Conservation (phyloP, 1,140 invertebrate species). For the Anoplolepis gracilipes region DNA sequence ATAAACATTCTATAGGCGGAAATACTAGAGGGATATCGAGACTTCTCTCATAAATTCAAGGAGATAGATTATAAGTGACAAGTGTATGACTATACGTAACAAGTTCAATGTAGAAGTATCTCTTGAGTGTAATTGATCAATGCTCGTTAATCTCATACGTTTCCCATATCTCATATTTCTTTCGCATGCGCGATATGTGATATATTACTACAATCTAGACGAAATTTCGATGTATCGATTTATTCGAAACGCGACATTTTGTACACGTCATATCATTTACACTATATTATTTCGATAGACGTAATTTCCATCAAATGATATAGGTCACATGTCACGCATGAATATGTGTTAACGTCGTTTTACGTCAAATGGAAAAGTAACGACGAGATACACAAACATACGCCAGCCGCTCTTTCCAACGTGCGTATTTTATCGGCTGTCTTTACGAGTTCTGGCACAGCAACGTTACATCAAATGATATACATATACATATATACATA, state of each 20-base stretch:
- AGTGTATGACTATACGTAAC: neutral
- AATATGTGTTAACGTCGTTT: neutral
- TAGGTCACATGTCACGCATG: constrained; percentile 20
- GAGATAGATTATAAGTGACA: neutral
- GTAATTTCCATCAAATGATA: constrained; percentile 37
- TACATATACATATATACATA: no score
- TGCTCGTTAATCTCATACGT: neutral
- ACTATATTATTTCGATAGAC: neutral
- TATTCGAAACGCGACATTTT: neutral
- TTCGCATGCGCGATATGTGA: no score
- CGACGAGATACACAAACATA: neutral
- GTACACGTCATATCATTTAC: neutral
- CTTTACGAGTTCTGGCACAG: constrained; percentile 35
- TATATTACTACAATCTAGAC: neutral
- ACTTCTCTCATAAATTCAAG: constrained; percentile 7
- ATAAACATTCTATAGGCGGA: neutral
- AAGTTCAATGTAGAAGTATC: neutral
- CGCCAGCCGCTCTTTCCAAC: constrained; percentile 12
- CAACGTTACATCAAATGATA: constrained; percentile 5
- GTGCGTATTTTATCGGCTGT: constrained; percentile 44
- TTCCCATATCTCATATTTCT: neutral
- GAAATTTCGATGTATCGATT: neutral
- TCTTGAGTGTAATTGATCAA: constrained; percentile 19
- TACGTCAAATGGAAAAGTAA: constrained; percentile 15
- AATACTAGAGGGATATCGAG: neutral